Conservation (phyloP, 92 coral and sea anemone genomes). For the Epizoanthus fatuus region DNA sequence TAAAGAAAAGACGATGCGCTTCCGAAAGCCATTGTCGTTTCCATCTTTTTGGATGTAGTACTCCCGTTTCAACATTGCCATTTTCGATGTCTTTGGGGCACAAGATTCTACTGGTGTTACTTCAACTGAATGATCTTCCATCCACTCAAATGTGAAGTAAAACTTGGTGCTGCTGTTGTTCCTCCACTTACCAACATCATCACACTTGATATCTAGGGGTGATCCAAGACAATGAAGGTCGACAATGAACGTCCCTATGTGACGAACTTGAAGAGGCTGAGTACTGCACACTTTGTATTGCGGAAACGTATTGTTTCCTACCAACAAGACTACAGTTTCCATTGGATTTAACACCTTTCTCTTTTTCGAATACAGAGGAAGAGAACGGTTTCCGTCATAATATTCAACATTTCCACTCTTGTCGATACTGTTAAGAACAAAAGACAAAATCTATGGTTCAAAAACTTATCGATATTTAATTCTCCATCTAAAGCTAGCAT, state of each 20-base stretch:
- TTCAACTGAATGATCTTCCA: slow-evolving; percentile 26
- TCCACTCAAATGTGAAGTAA: slow-evolving; percentile 36
- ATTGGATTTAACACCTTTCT: too few relatives aligned
- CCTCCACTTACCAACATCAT: slow-evolving; percentile 70
- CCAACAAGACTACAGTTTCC: too few relatives aligned
- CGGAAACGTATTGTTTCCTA: too few relatives aligned
- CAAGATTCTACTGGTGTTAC: slow-evolving; percentile 40
- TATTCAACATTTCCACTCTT: too few relatives aligned
- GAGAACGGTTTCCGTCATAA: too few relatives aligned
- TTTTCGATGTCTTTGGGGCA: slow-evolving; percentile 19
- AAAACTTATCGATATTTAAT: too few relatives aligned
- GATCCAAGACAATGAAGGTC: slow-evolving; percentile 54
- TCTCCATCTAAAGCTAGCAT: too few relatives aligned
- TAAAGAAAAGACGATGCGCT: slow-evolving; percentile 31
- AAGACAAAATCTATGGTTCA: too few relatives aligned
- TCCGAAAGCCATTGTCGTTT: slow-evolving; percentile 48
- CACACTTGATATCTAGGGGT: slow-evolving; percentile 64
- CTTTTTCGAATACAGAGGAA: too few relatives aligned
- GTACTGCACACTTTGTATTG: slow-evolving; percentile 50
- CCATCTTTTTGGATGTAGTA: slow-evolving; percentile 53
- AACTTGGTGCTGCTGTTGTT: slow-evolving; percentile 64
- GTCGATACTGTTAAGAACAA: too few relatives aligned
- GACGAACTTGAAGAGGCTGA: slow-evolving; percentile 64
- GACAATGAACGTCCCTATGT: slow-evolving; percentile 59
- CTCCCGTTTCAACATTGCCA: slow-evolving; percentile 54